Percentiles rank a stretch among this genome's conserved stretches.
Conservation (phyloP, 2,113 vertebrate species). For the Puntigrus tetrazona region DNA sequence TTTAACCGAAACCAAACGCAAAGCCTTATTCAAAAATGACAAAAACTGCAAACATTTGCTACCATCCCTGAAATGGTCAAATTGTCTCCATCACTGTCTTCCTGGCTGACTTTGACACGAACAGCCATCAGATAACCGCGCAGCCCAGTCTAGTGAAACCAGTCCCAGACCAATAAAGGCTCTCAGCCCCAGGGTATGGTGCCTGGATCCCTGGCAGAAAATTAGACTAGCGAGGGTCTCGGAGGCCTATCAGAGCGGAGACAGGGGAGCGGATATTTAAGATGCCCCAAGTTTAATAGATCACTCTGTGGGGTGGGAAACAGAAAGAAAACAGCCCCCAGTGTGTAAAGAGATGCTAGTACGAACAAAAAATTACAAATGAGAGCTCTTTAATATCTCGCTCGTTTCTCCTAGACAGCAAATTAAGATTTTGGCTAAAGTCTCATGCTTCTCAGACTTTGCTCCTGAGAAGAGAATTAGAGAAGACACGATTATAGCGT, state of each 20-base stretch:
- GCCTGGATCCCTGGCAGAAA: conserved; percentile 63
- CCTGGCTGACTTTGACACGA: not conserved
- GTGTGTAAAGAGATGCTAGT: conserved; percentile 12
- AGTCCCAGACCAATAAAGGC: conserved; percentile 66
- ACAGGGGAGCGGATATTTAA: conserved; percentile 66
- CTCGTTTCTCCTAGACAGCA: not conserved
- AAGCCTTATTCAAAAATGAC: not conserved
- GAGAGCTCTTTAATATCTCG: not conserved
- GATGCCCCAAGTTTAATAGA: conserved; percentile 69
- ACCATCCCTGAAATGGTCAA: conserved; percentile 24
- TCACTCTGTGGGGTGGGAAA: conserved; percentile 63
- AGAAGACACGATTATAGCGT: not conserved
- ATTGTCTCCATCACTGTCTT: conserved; percentile 6
- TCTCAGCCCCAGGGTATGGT: conserved; percentile 62
- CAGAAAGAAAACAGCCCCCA: conserved; percentile 53
- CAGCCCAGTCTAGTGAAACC: conserved; percentile 55
- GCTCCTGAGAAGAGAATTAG: no score
- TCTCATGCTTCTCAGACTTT: not conserved
- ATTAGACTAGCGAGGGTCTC: conserved; percentile 60
- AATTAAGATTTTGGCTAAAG: not conserved
- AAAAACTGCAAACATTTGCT: conserved; percentile 27
- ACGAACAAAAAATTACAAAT: not conserved
- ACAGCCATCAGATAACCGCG: conserved; percentile 37
- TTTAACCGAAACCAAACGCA: not conserved
- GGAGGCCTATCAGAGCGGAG: conserved; percentile 62